These are phyloP conservation scores for Phasia obesa DNA, from an alignment of 2,888 invertebrate genomes.

Conservation along the genomic window DNA sequence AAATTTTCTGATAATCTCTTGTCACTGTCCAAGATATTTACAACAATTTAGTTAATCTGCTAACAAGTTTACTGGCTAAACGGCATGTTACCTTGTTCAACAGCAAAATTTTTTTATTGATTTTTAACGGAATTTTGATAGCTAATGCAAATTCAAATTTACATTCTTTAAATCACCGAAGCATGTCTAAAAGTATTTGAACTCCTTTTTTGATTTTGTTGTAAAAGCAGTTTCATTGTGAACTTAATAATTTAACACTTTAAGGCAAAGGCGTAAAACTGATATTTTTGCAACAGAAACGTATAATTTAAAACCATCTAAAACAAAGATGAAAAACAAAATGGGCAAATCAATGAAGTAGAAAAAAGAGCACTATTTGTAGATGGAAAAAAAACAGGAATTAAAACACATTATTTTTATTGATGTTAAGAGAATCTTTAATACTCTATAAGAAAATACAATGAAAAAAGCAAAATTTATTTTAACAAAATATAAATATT, in stretches of 20 bases:
- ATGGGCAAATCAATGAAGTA: conserved; percentile 41
- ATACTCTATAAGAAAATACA: conserved; percentile 21
- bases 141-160: neutral
- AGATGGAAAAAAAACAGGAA: conserved; percentile 12
- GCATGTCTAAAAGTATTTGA: neutral
- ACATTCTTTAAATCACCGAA: neutral
- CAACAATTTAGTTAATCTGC: neutral
- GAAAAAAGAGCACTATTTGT: conserved; percentile 11
- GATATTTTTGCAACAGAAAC: conserved; percentile 72
- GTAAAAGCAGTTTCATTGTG: conserved; percentile 51
- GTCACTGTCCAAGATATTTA: neutral
- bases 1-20: neutral
- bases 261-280: conserved; percentile 74
- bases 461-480: neutral
- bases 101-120: conserved; percentile 19
- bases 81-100: conserved; percentile 40
- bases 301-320: conserved; percentile 69
- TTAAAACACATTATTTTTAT: neutral
- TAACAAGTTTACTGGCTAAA: conserved; percentile 23
- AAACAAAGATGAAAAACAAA: conserved; percentile 40
- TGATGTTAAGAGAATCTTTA: neutral
- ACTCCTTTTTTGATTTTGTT: conserved; percentile 16
- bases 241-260: conserved; percentile 72
- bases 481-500: neutral
- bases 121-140: conserved; percentile 13